A percentile compares a stretch with the other conserved stretches of the same genome.
Evolutionary conservation across 30 jellyfish, hydroid and myxozoan species (phyloP).

Genomic region (Aurelia aurita complex sp. Pacific): DNA sequence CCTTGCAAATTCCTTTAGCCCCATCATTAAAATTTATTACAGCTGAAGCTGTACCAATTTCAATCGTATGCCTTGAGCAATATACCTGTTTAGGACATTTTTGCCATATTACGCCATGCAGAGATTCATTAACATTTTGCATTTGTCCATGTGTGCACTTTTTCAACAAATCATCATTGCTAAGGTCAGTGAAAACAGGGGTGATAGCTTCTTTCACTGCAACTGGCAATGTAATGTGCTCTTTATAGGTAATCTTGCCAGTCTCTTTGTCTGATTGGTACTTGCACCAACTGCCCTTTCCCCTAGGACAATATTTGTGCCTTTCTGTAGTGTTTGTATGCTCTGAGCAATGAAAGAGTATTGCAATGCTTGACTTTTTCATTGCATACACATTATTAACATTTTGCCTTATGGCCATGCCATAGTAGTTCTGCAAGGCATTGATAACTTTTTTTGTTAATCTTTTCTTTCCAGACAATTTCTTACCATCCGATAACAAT

Average conservation of each 20-base stretch:
- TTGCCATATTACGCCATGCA: no score
- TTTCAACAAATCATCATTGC: constrained; percentile 33
- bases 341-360: constrained; percentile 41
- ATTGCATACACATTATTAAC: constrained; percentile 31
- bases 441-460: constrained; percentile 11
- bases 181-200: constrained; percentile 7
- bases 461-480: no score
- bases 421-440: constrained; percentile 38
- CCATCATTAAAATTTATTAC: no score
- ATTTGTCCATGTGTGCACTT: constrained; percentile 54
- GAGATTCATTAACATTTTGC: constrained; percentile 18
- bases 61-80: no score
- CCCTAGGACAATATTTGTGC: constrained; percentile 47
- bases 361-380: constrained; percentile 59
- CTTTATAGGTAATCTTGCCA: constrained; percentile 45
- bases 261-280: constrained; percentile 52
- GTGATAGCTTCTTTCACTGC: constrained; percentile 45
- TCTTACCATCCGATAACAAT: neutral
- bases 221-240: constrained; percentile 15
- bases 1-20: no score
- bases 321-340: constrained; percentile 11
- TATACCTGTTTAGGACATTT: no score
- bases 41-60: no score
- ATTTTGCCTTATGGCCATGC: constrained; percentile 66
- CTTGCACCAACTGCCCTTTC: constrained; percentile 55